Evolutionary conservation across 2,888 invertebrate species (phyloP).

Genomic region (Gastracanthus pulcherrimus): DNA sequence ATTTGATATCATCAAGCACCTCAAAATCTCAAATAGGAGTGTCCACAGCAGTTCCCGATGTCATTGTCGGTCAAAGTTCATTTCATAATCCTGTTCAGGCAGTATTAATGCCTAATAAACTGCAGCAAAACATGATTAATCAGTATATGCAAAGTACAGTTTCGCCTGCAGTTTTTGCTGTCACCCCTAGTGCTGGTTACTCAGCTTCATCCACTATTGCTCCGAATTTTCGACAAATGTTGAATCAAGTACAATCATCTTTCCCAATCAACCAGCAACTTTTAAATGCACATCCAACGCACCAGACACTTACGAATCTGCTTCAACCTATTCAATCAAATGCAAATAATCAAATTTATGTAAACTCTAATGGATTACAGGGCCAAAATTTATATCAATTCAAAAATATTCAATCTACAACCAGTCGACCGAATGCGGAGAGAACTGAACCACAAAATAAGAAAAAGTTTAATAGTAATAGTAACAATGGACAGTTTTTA

Average conservation of each 20-base stretch:
- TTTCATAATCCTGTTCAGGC: conserved; percentile 69
- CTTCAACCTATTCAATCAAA: conserved; percentile 58
- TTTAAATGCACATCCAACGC: conserved; percentile 66
- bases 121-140: conserved; percentile 47
- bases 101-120: conserved; percentile 62
- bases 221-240: conserved; percentile 59
- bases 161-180: conserved; percentile 51
- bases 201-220: conserved; percentile 58
- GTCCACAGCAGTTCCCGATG: conserved; percentile 67
- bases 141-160: conserved; percentile 52
- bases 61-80: conserved; percentile 72
- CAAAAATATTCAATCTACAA: conserved; percentile 55
- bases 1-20: conserved; percentile 46
- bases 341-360: conserved; percentile 65
- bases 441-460: conserved; percentile 60
- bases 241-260: conserved; percentile 55
- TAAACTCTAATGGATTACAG: conserved; percentile 67
- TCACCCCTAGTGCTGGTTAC: conserved; percentile 61
- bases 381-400: conserved; percentile 65
- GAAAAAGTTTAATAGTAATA: conserved; percentile 47
- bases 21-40: conserved; percentile 61
- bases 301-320: conserved; percentile 60
- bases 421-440: conserved; percentile 57
- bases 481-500: conserved; percentile 64
- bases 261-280: conserved; percentile 59